Percentiles rank a stretch among this genome's conserved stretches.
Evolutionary conservation across 2,113 vertebrate species (phyloP).

Genomic region (Sula dactylatra): DNA sequence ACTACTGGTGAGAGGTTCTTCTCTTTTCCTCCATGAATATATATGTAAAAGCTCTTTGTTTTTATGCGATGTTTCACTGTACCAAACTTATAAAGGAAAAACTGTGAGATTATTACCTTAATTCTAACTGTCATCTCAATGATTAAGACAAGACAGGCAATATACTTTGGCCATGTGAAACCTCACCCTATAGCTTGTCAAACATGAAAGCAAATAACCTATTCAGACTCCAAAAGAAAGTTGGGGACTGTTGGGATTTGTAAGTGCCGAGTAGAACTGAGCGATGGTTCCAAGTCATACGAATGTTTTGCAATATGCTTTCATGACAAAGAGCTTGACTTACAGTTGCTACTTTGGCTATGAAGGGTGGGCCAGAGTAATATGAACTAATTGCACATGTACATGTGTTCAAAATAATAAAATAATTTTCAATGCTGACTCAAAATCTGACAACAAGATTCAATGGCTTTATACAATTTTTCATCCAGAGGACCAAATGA

Average conservation of each 20-base stretch:
- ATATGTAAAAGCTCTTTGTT: background rate
- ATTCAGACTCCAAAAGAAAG: background rate
- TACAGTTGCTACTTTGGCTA: background rate
- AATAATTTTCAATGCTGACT: background rate
- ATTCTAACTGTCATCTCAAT: background rate
- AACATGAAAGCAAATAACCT: background rate
- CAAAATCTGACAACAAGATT: background rate
- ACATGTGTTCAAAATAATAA: background rate
- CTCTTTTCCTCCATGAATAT: background rate
- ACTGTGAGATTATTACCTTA: background rate
- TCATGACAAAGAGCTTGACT: background rate
- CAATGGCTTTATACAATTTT: background rate
- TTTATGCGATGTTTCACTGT: background rate
- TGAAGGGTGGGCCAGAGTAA: background rate
- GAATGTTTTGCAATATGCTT: background rate
- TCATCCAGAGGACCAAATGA: background rate
- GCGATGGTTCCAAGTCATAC: background rate
- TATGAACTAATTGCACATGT: background rate
- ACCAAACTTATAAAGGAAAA: background rate
- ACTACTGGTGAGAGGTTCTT: background rate
- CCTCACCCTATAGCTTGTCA: background rate
- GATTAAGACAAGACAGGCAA: background rate
- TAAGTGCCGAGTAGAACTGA: background rate
- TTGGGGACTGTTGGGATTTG: background rate
- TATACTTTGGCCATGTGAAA: background rate